Evolutionary conservation across 2,113 vertebrate species (phyloP), one percentile per base, ranked within the genome.

Genomic region (Trogon melanurus): DNA sequence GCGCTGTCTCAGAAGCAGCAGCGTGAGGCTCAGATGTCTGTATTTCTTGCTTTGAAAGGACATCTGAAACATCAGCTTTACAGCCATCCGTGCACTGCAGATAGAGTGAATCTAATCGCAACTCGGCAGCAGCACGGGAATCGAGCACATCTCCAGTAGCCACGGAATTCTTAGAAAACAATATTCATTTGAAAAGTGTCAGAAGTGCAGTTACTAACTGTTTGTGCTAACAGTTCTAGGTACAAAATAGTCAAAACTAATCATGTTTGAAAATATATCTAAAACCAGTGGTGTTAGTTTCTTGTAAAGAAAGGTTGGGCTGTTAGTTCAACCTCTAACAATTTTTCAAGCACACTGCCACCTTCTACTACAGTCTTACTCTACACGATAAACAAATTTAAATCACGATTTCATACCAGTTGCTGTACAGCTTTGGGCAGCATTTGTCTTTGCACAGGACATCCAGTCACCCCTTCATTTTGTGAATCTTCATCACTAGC

Each of bases 401-500:
- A 69, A 51, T 16, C 1, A 66, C 23, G 36, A 34, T 70, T 85
- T 74, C 96, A 84, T 93, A 99, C 98, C 98, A 93, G 94, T 56
- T 98, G 98, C 67, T 82, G 96, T 82, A 96, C 96, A 73, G 94
- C 95, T 92, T 96, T 97, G 10, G 98, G 96, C 23, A 98, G 91
- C 41, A 87, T 71, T 58, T 97, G 88, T 84, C 96, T 97, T 84
- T 94, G 61, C 21, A 88, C 62, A 54, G 58, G 92, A 72, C 62
- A 91, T 64, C 79, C 96, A 62, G 91, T 95, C 67, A 94, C 87
- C 62, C 97, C 97, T 73, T 98, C 81, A 82, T 98, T 98, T 94
- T 98, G 98, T 51, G 98, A 97, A 16, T 95, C 95, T 91, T 99
- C 98, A 89, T 98, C 98, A 96, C 98, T 98, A 64, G 98, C 97